Conservation (phyloP, 1,140 invertebrate genomes). For the Schlechtendalia chinensis region DNA sequence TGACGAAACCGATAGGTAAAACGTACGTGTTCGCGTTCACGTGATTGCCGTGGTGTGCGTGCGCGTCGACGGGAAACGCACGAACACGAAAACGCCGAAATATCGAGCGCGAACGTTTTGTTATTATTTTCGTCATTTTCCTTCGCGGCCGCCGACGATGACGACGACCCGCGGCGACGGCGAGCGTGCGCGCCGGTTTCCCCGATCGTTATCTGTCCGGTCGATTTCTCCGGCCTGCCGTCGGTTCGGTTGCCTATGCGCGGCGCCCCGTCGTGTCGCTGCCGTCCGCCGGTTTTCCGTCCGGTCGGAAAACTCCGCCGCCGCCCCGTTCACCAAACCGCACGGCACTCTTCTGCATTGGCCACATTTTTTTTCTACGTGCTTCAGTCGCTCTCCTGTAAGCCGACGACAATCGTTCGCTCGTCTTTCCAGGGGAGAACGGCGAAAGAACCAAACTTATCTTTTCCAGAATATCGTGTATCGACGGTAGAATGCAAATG, state of each 20-base stretch:
- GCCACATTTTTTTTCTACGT: too few species aligned
- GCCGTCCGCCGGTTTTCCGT: not conserved
- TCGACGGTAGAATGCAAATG: too few species aligned
- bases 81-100: too few species aligned
- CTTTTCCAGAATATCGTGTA: too few species aligned
- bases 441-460: too few species aligned
- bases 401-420: too few species aligned
- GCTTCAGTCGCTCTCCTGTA: too few species aligned
- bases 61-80: too few species aligned
- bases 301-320: not conserved
- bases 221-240: slow-evolving; percentile 32
- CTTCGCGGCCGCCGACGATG: not conserved
- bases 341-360: too few species aligned
- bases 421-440: too few species aligned
- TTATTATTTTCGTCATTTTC: not conserved
- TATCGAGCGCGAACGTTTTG: not conserved
- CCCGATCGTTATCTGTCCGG: slow-evolving; percentile 27
- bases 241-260: slow-evolving; percentile 16
- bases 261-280: not conserved
- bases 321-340: not conserved
- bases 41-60: not conserved
- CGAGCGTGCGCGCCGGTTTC: slow-evolving; percentile 21
- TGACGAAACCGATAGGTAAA: too few species aligned
- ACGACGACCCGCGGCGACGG: not conserved
- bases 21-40: not conserved